A percentile compares a stretch with the other conserved stretches of the same genome.
Evolutionary conservation across 2,888 invertebrate species (phyloP).

Genomic region (Platycnemis pennipes): DNA sequence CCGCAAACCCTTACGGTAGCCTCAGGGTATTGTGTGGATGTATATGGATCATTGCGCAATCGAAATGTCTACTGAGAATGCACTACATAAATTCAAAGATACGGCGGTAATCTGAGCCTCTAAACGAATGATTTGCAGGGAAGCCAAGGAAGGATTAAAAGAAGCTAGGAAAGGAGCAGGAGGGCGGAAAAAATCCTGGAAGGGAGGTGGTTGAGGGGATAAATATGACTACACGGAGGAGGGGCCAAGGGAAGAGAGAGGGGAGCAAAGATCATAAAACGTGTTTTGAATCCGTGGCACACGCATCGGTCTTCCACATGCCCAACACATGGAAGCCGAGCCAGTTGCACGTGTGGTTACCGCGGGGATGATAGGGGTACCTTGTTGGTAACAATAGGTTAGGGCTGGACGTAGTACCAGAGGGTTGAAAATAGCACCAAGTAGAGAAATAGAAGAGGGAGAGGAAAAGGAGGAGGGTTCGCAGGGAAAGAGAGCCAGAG

Average conservation of each 20-base stretch:
- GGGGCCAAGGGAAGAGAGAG: not conserved
- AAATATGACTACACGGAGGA: not conserved
- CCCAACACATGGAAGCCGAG: not conserved
- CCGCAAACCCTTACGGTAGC: too few species aligned
- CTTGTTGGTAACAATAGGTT: too few species aligned
- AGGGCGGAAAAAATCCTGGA: not conserved
- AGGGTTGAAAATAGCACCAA: not conserved
- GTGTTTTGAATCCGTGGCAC: not conserved
- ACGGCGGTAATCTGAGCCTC: too few species aligned
- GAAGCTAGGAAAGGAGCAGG: not conserved
- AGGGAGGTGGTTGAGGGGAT: not conserved
- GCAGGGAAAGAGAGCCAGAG: not conserved
- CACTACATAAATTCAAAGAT: too few species aligned
- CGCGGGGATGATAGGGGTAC: not conserved
- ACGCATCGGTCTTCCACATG: not conserved
- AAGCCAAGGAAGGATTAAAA: not conserved
- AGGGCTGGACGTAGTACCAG: not conserved
- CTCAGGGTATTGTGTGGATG: too few species aligned
- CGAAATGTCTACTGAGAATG: too few species aligned
- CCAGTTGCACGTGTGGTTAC: not conserved
- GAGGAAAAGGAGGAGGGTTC: not conserved
- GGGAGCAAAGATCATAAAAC: not conserved
- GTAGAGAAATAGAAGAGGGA: not conserved
- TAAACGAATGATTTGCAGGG: not conserved
- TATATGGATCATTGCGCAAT: too few species aligned